Evolutionary conservation across 2,113 vertebrate species (phyloP).

Genomic region (Glareola pratincola): DNA sequence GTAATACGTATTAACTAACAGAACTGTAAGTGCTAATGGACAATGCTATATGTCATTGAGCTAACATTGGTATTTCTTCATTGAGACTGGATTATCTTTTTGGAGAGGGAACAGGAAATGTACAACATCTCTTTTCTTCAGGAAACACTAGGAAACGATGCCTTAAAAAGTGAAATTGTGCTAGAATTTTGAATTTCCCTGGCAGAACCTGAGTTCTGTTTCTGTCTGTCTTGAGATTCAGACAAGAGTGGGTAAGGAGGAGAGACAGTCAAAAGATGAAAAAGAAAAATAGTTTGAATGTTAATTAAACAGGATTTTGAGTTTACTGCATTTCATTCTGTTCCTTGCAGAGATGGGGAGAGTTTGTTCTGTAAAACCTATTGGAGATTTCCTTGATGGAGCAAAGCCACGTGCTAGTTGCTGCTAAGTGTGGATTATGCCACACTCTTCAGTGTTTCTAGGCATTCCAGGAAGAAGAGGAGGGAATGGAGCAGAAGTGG

Average conservation of each 20-base stretch:
- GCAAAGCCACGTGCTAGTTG: not conserved
- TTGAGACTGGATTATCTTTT: not conserved
- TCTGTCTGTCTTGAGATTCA: not conserved
- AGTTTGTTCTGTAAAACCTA: not conserved
- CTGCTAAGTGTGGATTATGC: not conserved
- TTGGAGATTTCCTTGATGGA: not conserved
- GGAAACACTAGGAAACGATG: not conserved
- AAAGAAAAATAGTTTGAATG: not conserved
- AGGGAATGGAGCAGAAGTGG: not conserved
- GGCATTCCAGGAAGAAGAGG: not conserved
- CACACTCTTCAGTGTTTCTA: not conserved
- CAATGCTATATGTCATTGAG: not conserved
- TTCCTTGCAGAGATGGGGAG: not conserved
- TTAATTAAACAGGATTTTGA: not conserved
- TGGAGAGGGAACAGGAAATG: not conserved
- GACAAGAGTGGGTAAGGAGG: not conserved
- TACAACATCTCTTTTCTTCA: not conserved
- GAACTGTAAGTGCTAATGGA: not conserved
- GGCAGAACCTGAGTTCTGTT: not conserved
- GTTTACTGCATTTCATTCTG: not conserved
- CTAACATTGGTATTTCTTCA: not conserved
- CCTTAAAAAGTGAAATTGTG: not conserved
- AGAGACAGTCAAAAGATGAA: not conserved
- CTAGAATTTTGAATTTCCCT: not conserved
- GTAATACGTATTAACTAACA: accelerated